phyloP scores from a whole-genome alignment of 2,113 vertebrate genomes.

The Micromys minutus region DNA sequence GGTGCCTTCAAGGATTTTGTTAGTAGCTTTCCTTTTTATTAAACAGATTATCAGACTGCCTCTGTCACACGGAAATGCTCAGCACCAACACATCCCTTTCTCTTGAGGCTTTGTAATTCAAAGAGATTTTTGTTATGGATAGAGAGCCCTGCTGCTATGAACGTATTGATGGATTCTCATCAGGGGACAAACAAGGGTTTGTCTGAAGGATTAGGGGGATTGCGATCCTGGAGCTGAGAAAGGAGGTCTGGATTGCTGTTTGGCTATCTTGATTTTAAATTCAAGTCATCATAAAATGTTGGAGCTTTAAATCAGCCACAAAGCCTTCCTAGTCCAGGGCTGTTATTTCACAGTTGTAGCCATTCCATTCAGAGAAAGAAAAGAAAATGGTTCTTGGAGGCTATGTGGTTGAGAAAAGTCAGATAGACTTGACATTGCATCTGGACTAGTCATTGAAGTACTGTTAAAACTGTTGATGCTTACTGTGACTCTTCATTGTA shows the following conservation, averaged over 20 bases:
- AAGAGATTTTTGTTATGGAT: constrained; percentile 24
- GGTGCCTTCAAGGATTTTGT: constrained; percentile 11
- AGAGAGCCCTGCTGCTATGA: neutral
- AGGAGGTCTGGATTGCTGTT: neutral
- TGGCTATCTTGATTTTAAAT: neutral
- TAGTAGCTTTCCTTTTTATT: constrained; percentile 22
- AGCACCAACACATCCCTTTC: neutral
- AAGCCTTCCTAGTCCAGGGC: neutral
- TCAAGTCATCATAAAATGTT: neutral
- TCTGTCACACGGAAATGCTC: neutral
- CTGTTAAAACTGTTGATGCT: neutral
- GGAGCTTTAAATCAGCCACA: neutral
- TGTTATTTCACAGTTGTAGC: neutral
- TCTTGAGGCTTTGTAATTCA: constrained; percentile 21
- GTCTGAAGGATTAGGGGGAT: neutral
- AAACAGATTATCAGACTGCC: neutral
- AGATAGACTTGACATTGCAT: neutral
- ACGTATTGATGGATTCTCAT: neutral
- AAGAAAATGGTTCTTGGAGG: neutral
- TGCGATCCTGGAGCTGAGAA: neutral
- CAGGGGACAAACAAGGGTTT: neutral
- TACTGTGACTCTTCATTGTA: neutral
- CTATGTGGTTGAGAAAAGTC: neutral
- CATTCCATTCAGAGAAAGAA: neutral
- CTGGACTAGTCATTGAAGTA: neutral